Conservation (phyloP, 2,113 vertebrate genomes). For the Vombatus ursinus region DNA sequence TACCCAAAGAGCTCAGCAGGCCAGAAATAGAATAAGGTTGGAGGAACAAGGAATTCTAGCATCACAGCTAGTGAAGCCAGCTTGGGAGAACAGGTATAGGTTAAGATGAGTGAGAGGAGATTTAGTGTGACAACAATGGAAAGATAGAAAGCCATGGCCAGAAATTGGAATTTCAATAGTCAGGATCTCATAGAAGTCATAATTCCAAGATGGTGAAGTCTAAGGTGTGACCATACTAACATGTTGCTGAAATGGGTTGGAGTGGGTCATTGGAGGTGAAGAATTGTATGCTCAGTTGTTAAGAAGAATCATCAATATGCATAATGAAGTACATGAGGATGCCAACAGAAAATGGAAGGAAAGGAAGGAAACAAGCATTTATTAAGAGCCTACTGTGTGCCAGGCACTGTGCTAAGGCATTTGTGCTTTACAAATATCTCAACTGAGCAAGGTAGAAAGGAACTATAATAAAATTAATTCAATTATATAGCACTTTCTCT, state of each 20-base stretch:
- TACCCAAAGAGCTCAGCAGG: neutral
- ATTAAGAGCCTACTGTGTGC: neutral
- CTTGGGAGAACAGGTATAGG: neutral
- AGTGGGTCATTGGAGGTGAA: neutral
- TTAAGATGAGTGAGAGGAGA: neutral
- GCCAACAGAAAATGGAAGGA: neutral
- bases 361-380: neutral
- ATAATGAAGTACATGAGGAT: neutral
- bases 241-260: neutral
- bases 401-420: neutral
- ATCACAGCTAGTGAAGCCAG: neutral
- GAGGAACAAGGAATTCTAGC: neutral
- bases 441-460: neutral
- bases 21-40: neutral
- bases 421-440: neutral
- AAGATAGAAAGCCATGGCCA: neutral
- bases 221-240: neutral
- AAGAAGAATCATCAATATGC: neutral
- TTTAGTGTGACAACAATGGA: neutral
- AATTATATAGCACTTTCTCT: neutral
- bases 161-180: neutral
- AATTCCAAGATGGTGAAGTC: neutral
- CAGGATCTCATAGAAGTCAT: neutral
- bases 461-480: neutral
- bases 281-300: neutral